Base-by-base conservation (phyloP, 2,888 invertebrate genomes). In the Orthonevra nobilis region DNA sequence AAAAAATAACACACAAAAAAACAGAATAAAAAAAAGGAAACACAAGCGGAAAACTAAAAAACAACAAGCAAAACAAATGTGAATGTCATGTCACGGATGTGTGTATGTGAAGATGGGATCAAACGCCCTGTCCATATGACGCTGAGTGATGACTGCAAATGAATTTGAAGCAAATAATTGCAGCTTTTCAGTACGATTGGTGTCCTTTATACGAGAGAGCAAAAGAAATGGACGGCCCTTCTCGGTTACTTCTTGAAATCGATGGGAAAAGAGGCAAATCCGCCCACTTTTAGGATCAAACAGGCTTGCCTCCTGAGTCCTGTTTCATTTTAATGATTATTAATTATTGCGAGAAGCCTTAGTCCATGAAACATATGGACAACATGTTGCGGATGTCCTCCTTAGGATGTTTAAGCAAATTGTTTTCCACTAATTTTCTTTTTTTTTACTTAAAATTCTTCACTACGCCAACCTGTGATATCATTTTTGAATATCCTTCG, bases 101-200 rank as follows among this genome's bases (percentile, higher is more conserved):
- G 34, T 64, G 46, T 74, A 34, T 66, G 50, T 36, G 58, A 44
- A 79, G 73, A 79, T 73, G 79, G 73, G 73, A 73, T 79, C 79
- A 60, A 79, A 79, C 72, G 79, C 72, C 72, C 79, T 79, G 73
- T 79, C 73, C 79, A 73, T 79, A 73, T 79, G 79, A 79, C 73
- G 79, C 79, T 79, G 79, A 79, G 60, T 73, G 79, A 79, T 79
- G 79, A 73, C 79, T 79, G 61, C 66, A 68, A 73, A 79, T 79
- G 79, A 79, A 79, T 79, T 79, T 79, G 54, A 73, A 36, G 73
- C 79, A 66, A 79, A 79, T 79, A 79, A 79, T 79, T 79, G 73
- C 73, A 79, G 79, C 79, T 72, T 77, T 79, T 68, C 61, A 44
- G 60, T 79, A 44, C 54, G 48, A 48, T 60, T 70, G 60, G 48